Evolutionary conservation across 2,888 invertebrate genomes (phyloP).

Genomic region (Ophion costatus): DNA sequence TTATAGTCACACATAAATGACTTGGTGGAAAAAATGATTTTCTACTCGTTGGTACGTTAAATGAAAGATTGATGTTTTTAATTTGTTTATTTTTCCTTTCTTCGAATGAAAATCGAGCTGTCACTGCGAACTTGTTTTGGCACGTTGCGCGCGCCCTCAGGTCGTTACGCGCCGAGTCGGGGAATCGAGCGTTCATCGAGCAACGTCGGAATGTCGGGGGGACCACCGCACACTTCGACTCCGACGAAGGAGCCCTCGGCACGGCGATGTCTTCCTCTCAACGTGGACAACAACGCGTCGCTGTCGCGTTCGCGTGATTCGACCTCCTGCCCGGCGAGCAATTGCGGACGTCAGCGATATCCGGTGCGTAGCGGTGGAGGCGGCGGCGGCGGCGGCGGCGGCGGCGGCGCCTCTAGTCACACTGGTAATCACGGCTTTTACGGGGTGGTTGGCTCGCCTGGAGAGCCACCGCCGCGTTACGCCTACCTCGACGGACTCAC

Average conservation of each 20-base stretch:
- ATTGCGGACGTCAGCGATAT: constrained; percentile 79
- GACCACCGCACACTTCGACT: constrained; percentile 80
- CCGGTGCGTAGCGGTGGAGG: too few relatives aligned
- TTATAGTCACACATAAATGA: too few relatives aligned
- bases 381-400: too few relatives aligned
- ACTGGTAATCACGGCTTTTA: constrained; percentile 44
- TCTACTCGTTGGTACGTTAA: too few relatives aligned
- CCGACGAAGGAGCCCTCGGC: constrained; percentile 82
- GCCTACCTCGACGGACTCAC: constrained; percentile 76
- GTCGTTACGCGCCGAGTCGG: constrained; percentile 66
- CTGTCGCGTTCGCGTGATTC: constrained; percentile 46
- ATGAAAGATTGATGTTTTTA: too few relatives aligned
- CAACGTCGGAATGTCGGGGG: constrained; percentile 43
- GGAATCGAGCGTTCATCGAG: constrained; percentile 73
- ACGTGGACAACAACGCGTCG: constrained; percentile 71
- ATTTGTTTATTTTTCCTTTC: too few relatives aligned
- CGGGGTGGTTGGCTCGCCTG: constrained; percentile 55
- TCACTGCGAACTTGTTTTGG: too few relatives aligned
- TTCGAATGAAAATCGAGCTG: too few relatives aligned
- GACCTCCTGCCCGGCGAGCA: constrained; percentile 74
- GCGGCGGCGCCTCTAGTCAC: too few relatives aligned
- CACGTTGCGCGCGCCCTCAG: constrained; percentile 2
- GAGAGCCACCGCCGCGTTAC: constrained; percentile 76
- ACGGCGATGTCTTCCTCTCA: constrained; percentile 79
- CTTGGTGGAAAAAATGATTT: too few relatives aligned